phyloP scores from a whole-genome alignment of 2,113 vertebrate genomes.

The Willisornis vidua region DNA sequence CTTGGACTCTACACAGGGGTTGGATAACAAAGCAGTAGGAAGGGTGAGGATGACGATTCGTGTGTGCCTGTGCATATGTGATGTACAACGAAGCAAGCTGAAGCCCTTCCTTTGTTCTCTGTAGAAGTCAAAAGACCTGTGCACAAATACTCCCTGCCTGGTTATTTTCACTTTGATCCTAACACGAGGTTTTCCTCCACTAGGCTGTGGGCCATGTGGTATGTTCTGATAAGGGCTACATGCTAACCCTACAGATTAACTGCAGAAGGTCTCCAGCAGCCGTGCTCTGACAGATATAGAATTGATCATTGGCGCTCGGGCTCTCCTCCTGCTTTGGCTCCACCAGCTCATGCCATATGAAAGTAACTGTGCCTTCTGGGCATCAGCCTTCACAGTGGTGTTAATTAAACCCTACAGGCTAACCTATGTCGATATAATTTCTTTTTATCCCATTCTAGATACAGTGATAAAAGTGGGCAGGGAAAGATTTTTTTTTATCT shows the following conservation, averaged over 20 bases:
- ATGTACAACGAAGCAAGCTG: not conserved
- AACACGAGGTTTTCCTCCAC: not conserved
- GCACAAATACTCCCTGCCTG: not conserved
- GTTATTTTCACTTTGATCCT: not conserved
- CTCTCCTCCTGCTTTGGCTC: not conserved
- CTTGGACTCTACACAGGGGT: not conserved
- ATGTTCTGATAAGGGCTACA: not conserved
- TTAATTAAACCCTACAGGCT: slow-evolving; percentile 22
- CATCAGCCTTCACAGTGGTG: not conserved
- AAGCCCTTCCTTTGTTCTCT: not conserved
- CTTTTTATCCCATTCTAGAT: not conserved
- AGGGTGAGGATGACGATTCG: not conserved
- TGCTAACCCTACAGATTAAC: not conserved
- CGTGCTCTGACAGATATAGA: not conserved
- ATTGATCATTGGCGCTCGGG: fast-evolving
- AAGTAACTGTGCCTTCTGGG: not conserved
- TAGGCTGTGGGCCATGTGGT: not conserved
- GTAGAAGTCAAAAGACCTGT: not conserved
- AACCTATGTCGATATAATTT: slow-evolving; percentile 1
- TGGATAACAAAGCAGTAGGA: not conserved
- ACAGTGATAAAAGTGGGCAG: not conserved
- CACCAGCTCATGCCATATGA: not conserved
- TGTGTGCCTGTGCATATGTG: fast-evolving
- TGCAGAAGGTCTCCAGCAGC: not conserved
- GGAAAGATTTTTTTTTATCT: not conserved